Base-by-base conservation (phyloP, 2,113 vertebrate genomes). In the Entomyzon cyanotis region DNA sequence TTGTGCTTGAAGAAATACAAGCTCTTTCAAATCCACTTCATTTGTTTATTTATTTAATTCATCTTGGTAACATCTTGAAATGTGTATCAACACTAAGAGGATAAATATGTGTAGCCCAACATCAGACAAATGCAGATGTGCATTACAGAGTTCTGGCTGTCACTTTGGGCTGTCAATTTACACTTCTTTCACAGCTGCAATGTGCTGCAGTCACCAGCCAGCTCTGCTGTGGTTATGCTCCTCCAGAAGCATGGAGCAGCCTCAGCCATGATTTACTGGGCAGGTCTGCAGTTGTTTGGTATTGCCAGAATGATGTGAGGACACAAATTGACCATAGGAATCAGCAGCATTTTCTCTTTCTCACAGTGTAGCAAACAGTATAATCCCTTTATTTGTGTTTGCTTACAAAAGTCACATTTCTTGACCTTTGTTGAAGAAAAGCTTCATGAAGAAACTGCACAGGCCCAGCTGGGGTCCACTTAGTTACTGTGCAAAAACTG, bases 141-240 rank as follows among this genome's bases (percentile, higher is more conserved):
- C 27, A 11, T 67, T 75, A 7, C n/a, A 12, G 9, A 20, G 5
- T 35, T 37, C 22, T 0, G 0, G 10, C 14, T 65, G 21, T 31
- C 47, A 86, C 0, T 76, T 0, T 53, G 15, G 23, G 9, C 37
- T 58, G 59, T 27, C 41, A 83, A 28, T 19, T 33, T 9, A 0
- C 53, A 30, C 12, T 77, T 79, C 37, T 49, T 53, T 88, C 68
- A 55, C 71, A 37, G 22, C 23, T 53, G 6, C 13, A 24, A 1
- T 20, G 37, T 68, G 49, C 58, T 60, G 33, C 33, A 44, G 33
- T 56, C 62, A 60, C n/a, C 21, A 52, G 39, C 18, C 41, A 80
- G 20, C 42, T 77, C 60, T 47, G 44, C 10, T n/a, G 24, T 39
- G 14, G 25, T 89, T 62, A 8, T 10, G 13, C 3, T 55, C 33